These are phyloP conservation scores for Oligia strigilis DNA, from an alignment of 2,888 invertebrate species.

Conservation along the genomic window DNA sequence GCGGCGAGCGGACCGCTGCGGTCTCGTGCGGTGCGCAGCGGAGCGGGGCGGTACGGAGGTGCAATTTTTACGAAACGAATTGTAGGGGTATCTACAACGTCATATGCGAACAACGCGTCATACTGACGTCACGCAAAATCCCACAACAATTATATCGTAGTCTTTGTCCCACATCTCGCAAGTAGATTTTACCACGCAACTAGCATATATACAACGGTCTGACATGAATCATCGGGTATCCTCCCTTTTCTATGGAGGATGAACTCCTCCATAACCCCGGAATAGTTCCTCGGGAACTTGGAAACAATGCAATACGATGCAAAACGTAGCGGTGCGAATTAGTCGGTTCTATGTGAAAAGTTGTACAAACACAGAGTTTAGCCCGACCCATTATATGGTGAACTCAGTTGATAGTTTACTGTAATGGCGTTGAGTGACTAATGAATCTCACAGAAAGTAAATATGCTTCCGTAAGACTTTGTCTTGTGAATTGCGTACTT, in stretches of 20 bases:
- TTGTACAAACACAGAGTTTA: constrained; percentile 20
- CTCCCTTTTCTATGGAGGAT: too few species aligned
- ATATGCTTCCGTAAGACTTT: background rate
- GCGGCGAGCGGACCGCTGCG: constrained; percentile 10
- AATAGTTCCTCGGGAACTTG: background rate
- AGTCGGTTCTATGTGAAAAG: constrained; percentile 28
- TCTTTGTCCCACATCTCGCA: too few species aligned
- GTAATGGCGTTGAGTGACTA: constrained; percentile 28
- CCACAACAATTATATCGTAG: too few species aligned
- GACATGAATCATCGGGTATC: too few species aligned
- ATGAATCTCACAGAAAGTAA: constrained; percentile 22
- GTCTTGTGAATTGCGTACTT: background rate
- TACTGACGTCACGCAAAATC: too few species aligned
- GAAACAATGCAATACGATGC: background rate
- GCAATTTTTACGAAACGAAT: background rate
- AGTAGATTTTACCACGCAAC: too few species aligned
- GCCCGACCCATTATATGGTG: constrained; percentile 25
- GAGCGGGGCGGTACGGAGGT: background rate
- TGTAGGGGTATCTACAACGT: too few species aligned
- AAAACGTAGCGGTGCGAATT: background rate
- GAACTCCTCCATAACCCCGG: too few species aligned
- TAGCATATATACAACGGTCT: too few species aligned
- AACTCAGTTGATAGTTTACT: constrained; percentile 25
- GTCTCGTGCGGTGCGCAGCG: background rate
- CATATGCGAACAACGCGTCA: too few species aligned